A percentile compares a stretch with the other conserved stretches of the same genome.
Conservation (phyloP, 2,888 invertebrate genomes). For the Caenorhabditis sinica region DNA sequence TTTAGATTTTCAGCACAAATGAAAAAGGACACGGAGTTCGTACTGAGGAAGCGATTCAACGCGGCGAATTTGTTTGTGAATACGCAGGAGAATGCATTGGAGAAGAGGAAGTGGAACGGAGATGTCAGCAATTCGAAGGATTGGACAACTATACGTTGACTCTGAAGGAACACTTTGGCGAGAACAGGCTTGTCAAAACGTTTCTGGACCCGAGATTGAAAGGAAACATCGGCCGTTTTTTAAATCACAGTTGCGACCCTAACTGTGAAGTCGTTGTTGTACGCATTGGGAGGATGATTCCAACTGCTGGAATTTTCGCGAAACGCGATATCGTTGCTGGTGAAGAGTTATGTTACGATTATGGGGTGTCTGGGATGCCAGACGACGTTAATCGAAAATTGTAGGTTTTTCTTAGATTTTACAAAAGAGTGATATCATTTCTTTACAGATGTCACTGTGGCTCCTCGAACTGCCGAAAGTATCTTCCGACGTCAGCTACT, state of each 20-base stretch:
- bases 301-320: slow-evolving; percentile 76
- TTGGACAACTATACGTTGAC: slow-evolving; percentile 78
- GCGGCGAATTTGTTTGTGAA: slow-evolving; percentile 77
- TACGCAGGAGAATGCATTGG: slow-evolving; percentile 75
- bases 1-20: slow-evolving; percentile 54
- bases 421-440: too few species aligned
- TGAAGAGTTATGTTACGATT: slow-evolving; percentile 79
- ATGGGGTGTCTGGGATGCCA: slow-evolving; percentile 61
- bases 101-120: slow-evolving; percentile 72
- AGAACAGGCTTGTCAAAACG: slow-evolving; percentile 35
- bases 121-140: slow-evolving; percentile 37
- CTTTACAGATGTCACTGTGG: slow-evolving; percentile 68
- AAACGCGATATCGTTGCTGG: slow-evolving; percentile 67
- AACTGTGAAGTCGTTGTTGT: slow-evolving; percentile 75
- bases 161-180: slow-evolving; percentile 72
- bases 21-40: slow-evolving; percentile 73
- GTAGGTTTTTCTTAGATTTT: neutral
- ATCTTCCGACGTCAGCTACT: slow-evolving; percentile 64
- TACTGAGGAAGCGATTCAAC: slow-evolving; percentile 68
- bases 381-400: slow-evolving; percentile 38
- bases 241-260: slow-evolving; percentile 81
- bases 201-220: slow-evolving; percentile 73
- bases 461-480: slow-evolving; percentile 61
- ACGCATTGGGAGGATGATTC: slow-evolving; percentile 72
- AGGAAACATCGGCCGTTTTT: slow-evolving; percentile 79